phyloP scores from a whole-genome alignment of 2,797 vertebrate genomes.

The Galago senegalensis region DNA sequence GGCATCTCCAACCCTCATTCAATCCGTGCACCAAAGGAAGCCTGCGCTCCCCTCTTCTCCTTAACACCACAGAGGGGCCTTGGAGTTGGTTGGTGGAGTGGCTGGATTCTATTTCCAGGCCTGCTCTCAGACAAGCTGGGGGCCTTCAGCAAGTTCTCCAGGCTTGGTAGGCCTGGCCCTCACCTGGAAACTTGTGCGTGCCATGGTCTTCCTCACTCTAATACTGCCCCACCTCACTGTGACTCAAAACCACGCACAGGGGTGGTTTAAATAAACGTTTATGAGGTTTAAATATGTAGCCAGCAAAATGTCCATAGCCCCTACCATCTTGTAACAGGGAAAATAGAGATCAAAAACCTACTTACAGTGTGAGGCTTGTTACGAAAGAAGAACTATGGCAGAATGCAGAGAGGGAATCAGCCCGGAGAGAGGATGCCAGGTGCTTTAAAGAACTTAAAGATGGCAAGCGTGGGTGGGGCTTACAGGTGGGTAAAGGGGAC shows the following conservation, averaged over 20 bases:
- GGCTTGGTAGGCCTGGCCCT: not conserved
- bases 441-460: not conserved
- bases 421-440: rapidly evolving
- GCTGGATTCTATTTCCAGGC: not conserved
- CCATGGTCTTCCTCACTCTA: not conserved
- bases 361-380: not conserved
- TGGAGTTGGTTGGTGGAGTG: not conserved
- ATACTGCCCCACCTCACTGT: not conserved
- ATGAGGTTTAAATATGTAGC: not conserved
- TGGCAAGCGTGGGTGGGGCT: too few relatives aligned
- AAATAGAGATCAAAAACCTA: not conserved
- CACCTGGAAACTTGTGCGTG: too few relatives aligned
- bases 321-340: not conserved
- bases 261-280: not conserved
- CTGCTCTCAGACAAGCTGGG: not conserved
- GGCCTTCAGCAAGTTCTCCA: not conserved
- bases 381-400: not conserved
- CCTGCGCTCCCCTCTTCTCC: not conserved
- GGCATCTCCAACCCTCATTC: not conserved
- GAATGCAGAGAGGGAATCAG: not conserved
- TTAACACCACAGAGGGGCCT: not conserved
- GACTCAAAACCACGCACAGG: not conserved
- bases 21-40: not conserved
- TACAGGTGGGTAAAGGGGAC: not conserved
- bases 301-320: not conserved